Evolutionary conservation across 2,888 invertebrate genomes (phyloP), one percentile per base, ranked within the genome.

Genomic region (Phanerotoma sp.): DNA sequence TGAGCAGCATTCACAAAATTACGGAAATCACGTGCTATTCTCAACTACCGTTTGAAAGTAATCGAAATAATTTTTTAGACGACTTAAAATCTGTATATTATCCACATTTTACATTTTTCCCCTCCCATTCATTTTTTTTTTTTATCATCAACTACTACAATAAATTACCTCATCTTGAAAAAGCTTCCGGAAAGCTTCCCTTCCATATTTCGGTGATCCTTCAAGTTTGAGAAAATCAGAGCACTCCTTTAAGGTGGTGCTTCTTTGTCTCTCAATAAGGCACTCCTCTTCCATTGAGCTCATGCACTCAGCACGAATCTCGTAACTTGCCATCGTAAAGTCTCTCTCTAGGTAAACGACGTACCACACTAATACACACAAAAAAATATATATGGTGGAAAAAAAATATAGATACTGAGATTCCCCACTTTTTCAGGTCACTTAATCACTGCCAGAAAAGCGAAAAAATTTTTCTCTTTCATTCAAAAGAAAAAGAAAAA

Each of bases 241-340:
- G 62, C 86, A 86, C 65, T 86, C 84, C 70, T 84, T 84, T 65
- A 88, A 71, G n/a, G 86, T 79, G 2, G 81, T 79, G 62, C 82
- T 67, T 54, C 86, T 80, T 54, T 83, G 76, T 49, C 83, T 81
- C 67, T 88, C 88, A 64, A 83, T 79, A 4, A 84, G 80, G 70
- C 84, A 84, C 69, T 88, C 88, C 66, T 86, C 86, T 67, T 88
- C 87, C 86, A 87, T 87, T 53, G 83, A 82, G 22, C 85, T 86
- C 78, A 84, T 84, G 52, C 61, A 63, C 54, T 61, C 51, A 46
- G 75, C 73, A 57, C 63, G 48, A 38, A 61, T 58, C 45, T 62
- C 52, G 62, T 64, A 49, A 52, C 57, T 62, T 41, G 64, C 59
- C 62, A 62, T 62, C 44, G 48, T 45, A 47, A 48, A 44, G 20